Evolutionary conservation across 2,113 vertebrate genomes (phyloP).

Genomic region (Meleagris gallopavo): DNA sequence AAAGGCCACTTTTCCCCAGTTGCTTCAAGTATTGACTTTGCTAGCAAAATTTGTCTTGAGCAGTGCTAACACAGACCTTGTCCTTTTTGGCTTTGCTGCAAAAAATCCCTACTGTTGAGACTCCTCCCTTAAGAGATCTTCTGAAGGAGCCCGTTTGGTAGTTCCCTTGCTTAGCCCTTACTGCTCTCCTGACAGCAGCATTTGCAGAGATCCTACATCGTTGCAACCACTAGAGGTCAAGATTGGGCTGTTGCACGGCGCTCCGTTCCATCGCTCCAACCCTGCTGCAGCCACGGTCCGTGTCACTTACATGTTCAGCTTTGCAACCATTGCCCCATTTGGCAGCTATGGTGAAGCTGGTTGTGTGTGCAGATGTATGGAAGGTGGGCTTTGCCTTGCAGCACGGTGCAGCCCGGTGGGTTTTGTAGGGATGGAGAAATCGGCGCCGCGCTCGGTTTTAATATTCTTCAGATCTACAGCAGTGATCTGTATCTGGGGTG

Average conservation of each 20-base stretch:
- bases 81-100: not conserved
- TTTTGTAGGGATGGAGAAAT: not conserved
- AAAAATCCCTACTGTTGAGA: not conserved
- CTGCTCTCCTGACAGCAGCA: not conserved
- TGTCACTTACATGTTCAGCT: rapidly evolving
- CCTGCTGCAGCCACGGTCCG: rapidly evolving
- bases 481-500: rapidly evolving
- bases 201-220: not conserved
- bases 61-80: not conserved
- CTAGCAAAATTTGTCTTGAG: not conserved
- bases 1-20: not conserved
- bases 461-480: not conserved
- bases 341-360: rapidly evolving
- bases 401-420: rapidly evolving
- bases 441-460: rapidly evolving
- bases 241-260: not conserved
- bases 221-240: slow-evolving; percentile 79
- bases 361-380: rapidly evolving
- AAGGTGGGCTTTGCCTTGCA: rapidly evolving
- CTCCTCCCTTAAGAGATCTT: not conserved
- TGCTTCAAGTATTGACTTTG: not conserved
- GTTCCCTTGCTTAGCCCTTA: not conserved
- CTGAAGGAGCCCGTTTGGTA: not conserved
- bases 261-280: not conserved
- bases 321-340: rapidly evolving